Conservation (phyloP, 2,113 vertebrate genomes). For the Psittacus erithacus region DNA sequence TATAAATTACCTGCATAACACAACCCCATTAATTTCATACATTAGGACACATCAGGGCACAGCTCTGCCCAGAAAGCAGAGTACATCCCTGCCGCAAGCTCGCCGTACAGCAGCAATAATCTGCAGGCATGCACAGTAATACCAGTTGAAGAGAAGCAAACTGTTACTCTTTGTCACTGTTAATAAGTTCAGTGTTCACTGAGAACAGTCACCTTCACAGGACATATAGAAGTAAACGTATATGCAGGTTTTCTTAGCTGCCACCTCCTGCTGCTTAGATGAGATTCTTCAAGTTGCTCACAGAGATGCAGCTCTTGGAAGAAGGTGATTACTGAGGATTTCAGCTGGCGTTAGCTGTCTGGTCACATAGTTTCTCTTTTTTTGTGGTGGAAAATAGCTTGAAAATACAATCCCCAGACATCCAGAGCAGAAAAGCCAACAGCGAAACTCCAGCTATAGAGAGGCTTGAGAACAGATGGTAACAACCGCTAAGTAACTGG, state of each 20-base stretch:
- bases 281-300: not conserved
- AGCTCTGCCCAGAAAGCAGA: not conserved
- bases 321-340: not conserved
- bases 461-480: not conserved
- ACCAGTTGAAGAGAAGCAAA: not conserved
- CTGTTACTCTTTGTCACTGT: not conserved
- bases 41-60: not conserved
- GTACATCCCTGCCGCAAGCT: not conserved
- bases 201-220: not conserved
- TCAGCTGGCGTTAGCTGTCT: not conserved
- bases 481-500: not conserved
- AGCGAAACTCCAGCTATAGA: not conserved
- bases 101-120: not conserved
- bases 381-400: not conserved
- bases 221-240: not conserved
- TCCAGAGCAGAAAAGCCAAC: not conserved
- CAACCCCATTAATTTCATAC: not conserved
- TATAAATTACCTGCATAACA: not conserved
- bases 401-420: not conserved
- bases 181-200: not conserved
- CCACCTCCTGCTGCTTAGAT: not conserved
- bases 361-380: accelerated
- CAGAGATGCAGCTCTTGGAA: not conserved
- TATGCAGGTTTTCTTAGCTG: not conserved
- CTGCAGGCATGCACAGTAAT: not conserved